Conservation (phyloP, 1,140 invertebrate genomes). For the Drosophila virilis region DNA sequence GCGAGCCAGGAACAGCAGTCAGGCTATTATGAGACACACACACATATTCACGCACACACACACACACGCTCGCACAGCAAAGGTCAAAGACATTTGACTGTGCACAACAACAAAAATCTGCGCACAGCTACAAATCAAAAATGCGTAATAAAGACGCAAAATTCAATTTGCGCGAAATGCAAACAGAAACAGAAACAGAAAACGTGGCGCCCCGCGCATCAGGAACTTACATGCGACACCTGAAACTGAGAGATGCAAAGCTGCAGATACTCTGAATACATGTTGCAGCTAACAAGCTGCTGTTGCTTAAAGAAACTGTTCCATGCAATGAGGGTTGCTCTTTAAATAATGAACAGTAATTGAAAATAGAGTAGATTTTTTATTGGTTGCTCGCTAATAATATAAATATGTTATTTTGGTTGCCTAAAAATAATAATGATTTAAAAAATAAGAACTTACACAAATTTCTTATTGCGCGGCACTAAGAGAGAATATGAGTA, state of each 20-base stretch:
- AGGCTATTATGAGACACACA: slow-evolving; percentile 62
- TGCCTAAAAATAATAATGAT: too few species aligned
- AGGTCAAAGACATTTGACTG: slow-evolving; percentile 73
- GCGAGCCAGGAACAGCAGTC: slow-evolving; percentile 43
- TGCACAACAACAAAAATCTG: slow-evolving; percentile 36
- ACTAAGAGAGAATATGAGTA: too few species aligned
- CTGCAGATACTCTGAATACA: slow-evolving; percentile 45
- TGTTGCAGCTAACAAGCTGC: slow-evolving; percentile 49
- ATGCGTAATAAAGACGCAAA: slow-evolving; percentile 78
- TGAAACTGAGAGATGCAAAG: slow-evolving; percentile 64
- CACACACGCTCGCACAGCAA: slow-evolving; percentile 20
- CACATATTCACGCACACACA: background rate
- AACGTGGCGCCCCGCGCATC: slow-evolving; percentile 41
- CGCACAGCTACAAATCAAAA: slow-evolving; percentile 72
- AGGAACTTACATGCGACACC: slow-evolving; percentile 67
- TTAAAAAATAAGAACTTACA: too few species aligned
- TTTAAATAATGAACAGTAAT: background rate
- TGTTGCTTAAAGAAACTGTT: slow-evolving; percentile 8
- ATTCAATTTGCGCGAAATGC: slow-evolving; percentile 66
- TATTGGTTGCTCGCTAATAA: too few species aligned
- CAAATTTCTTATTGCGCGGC: too few species aligned
- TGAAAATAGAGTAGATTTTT: too few species aligned
- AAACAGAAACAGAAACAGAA: slow-evolving; percentile 28
- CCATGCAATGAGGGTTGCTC: slow-evolving; percentile 1
- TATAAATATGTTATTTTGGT: too few species aligned